Evolutionary conservation across 2,888 invertebrate genomes (phyloP).

Genomic region (Lepetodrilus schrolli): DNA sequence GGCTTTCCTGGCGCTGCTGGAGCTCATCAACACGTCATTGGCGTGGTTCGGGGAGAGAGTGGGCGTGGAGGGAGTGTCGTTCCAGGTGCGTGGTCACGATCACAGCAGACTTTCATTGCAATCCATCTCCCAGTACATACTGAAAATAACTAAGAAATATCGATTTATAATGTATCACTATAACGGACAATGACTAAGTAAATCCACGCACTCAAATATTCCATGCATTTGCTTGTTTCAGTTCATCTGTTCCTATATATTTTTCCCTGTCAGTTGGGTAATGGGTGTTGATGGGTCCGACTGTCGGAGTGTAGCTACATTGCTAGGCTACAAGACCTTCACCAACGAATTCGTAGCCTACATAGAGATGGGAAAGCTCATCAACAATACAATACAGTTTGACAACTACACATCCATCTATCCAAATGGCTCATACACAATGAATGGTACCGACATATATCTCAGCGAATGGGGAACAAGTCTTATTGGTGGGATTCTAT

Average conservation of each 20-base stretch:
- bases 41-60: conserved; percentile 79
- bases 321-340: conserved; percentile 92
- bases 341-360: conserved; percentile 96
- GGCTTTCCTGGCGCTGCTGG: conserved; percentile 90
- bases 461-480: conserved; percentile 35
- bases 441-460: conserved; percentile 40
- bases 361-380: conserved; percentile 78
- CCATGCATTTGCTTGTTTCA: conserved; percentile 42
- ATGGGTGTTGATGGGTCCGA: conserved; percentile 84
- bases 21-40: conserved; percentile 87
- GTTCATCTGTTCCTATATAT: conserved; percentile 86
- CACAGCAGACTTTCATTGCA: no score
- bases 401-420: conserved; percentile 36
- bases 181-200: no score
- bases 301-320: conserved; percentile 84
- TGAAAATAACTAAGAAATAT: no score
- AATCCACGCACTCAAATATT: no score
- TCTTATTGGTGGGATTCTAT: conserved; percentile 45
- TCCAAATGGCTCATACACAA: conserved; percentile 22
- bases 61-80: conserved; percentile 79
- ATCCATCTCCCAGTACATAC: no score
- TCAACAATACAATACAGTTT: conserved; percentile 48
- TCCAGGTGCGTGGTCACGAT: conserved; percentile 77
- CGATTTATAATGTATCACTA: no score
- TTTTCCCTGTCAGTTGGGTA: conserved; percentile 91